These are phyloP conservation scores for Cremastinae sp. DNA, from an alignment of 2,888 invertebrate species.

Conservation along the genomic window DNA sequence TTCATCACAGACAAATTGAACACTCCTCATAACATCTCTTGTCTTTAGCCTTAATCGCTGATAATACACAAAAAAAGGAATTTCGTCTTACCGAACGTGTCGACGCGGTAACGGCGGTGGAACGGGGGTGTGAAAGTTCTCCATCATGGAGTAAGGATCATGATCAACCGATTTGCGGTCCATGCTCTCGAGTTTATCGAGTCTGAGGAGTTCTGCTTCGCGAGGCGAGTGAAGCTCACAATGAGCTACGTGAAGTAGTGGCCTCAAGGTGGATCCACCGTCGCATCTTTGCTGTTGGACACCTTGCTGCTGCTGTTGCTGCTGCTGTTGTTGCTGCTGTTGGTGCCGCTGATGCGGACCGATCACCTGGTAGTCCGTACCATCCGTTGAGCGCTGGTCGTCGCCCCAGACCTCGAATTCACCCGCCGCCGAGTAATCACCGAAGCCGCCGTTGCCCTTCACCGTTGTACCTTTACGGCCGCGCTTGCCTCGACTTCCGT, in stretches of 20 bases:
- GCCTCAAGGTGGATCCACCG: slow-evolving; percentile 76
- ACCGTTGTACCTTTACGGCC: slow-evolving; percentile 69
- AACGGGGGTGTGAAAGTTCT: slow-evolving; percentile 78
- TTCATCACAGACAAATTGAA: no score
- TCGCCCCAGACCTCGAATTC: slow-evolving; percentile 79
- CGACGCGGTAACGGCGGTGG: slow-evolving; percentile 78
- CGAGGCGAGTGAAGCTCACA: slow-evolving; percentile 78
- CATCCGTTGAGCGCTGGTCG: slow-evolving; percentile 72
- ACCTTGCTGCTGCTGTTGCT: slow-evolving; percentile 66
- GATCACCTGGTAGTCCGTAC: slow-evolving; percentile 69
- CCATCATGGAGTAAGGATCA: slow-evolving; percentile 78
- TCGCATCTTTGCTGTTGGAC: slow-evolving; percentile 71
- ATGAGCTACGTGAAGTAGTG: slow-evolving; percentile 77
- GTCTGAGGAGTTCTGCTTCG: slow-evolving; percentile 76
- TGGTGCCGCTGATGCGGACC: slow-evolving; percentile 64
- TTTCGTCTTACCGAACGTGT: slow-evolving; percentile 76
- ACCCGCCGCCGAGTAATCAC: slow-evolving; percentile 79
- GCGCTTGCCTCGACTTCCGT: slow-evolving; percentile 48
- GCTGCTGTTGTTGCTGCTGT: slow-evolving; percentile 62
- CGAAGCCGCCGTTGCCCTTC: slow-evolving; percentile 79
- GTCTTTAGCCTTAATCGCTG: not conserved
- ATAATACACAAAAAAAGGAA: not conserved
- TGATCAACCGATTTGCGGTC: slow-evolving; percentile 73
- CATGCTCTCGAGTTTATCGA: slow-evolving; percentile 77
- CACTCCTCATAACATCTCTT: not conserved